Evolutionary conservation across 2,113 vertebrate species (phyloP), one percentile per base, ranked within the genome.

Genomic region (Upupa epops): DNA sequence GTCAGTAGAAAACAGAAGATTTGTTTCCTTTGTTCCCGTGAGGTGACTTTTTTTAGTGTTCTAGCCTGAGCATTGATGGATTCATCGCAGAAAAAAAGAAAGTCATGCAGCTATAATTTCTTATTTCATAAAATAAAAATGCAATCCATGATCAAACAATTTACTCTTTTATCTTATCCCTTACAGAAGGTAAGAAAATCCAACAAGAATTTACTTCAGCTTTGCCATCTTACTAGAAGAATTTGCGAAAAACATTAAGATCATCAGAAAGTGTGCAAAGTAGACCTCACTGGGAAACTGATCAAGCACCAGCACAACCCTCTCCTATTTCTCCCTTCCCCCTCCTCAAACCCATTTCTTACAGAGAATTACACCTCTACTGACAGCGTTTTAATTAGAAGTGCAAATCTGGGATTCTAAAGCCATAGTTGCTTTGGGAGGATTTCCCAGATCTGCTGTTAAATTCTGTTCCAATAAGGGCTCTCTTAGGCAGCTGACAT

Each of bases 331-430:
- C 75, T 92, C 74, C 87, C 91, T 71, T 73, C 65, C 59, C 82
- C n/a, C 70, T 71, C 11, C 20, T 4, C n/a, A 84, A 58, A 83
- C 87, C 71, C 81, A 52, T 94, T 93, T 95, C 91, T 93, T 88
- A 40, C 32, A 56, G 63, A 86, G 94, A 96, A 89, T 96, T 96
- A 84, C 52, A 93, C 79, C 80, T 92, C 91, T 96, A 94, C 72
- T 91, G 95, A 96, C 94, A 97, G 92, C 5, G 32, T 89, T 97
- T 94, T 96, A 97, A 98, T 97, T 96, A 97, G 90, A 95, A 96
- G 80, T 28, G 66, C 95, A 97, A 96, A 92, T 91, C 79, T 86
- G 90, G 73, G 82, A 95, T 94, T 91, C 89, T 91, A 96, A 95
- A 96, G 88, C 82, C 92, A 74, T 25, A 8, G 74, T 20, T 93